These are phyloP conservation scores for Gastracanthus pulcherrimus DNA, from an alignment of 2,888 invertebrate species.

Conservation along the genomic window DNA sequence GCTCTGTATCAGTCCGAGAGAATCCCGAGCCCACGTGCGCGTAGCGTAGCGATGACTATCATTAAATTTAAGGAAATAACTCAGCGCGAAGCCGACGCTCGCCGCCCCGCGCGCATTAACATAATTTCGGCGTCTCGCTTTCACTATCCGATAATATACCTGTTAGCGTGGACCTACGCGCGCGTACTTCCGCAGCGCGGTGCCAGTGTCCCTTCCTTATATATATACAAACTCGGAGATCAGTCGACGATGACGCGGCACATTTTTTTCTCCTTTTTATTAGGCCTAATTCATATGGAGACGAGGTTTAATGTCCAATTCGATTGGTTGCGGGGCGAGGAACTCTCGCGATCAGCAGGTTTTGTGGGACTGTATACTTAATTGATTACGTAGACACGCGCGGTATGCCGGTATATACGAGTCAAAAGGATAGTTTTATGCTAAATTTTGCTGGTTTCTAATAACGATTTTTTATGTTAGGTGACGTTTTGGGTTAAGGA, in stretches of 20 bases:
- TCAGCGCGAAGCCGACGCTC: no score
- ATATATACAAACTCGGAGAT: background rate
- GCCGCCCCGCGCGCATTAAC: conserved; percentile 1
- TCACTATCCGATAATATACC: conserved; percentile 20
- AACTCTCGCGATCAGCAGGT: background rate
- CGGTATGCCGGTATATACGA: background rate
- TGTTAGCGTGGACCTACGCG: background rate
- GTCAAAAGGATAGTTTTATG: no score
- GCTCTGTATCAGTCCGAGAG: background rate
- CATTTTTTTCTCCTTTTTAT: background rate
- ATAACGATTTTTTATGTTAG: no score
- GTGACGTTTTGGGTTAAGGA: no score
- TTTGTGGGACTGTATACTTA: background rate
- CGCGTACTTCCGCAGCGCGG: background rate
- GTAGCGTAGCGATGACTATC: background rate
- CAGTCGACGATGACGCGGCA: background rate
- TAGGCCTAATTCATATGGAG: background rate
- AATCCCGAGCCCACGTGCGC: background rate
- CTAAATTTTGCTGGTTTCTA: no score
- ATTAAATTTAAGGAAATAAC: background rate
- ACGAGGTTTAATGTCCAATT: background rate
- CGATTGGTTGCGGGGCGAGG: background rate
- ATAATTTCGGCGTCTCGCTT: conserved; percentile 40
- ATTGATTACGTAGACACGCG: background rate
- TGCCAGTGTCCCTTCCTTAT: background rate